A percentile compares a stretch with the other conserved stretches of the same genome.
Conservation (phyloP, 2,888 invertebrate species). For the Oasisia sp. region DNA sequence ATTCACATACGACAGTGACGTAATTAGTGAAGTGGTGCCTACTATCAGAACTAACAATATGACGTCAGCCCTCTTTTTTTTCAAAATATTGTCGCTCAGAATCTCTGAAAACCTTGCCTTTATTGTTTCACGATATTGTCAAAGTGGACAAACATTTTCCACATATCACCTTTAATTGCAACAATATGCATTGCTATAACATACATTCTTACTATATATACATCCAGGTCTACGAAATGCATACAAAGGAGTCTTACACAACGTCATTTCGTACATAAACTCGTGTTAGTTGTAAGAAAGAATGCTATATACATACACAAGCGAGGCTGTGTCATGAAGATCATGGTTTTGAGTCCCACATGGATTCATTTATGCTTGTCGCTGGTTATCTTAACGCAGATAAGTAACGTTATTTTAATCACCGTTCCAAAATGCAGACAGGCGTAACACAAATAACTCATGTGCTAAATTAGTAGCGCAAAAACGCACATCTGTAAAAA, state of each 20-base stretch:
- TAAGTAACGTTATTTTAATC: not conserved
- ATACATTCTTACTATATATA: not conserved
- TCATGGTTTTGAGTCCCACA: not conserved
- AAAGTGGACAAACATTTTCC: not conserved
- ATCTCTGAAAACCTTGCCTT: too few species aligned
- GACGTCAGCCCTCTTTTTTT: not conserved
- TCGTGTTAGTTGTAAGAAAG: not conserved
- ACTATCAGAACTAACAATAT: too few species aligned
- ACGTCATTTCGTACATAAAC: not conserved
- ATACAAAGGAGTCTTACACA: not conserved
- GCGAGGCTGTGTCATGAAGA: not conserved
- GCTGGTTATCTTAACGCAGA: not conserved
- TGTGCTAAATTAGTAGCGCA: not conserved
- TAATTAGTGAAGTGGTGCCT: too few species aligned
- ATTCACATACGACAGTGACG: too few species aligned
- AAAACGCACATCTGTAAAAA: not conserved
- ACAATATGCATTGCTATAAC: not conserved
- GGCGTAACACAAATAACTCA: not conserved
- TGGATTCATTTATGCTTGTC: not conserved
- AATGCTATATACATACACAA: slow-evolving; percentile 7
- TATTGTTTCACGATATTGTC: not conserved
- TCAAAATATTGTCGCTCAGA: not conserved
- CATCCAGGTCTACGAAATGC: slow-evolving; percentile 10
- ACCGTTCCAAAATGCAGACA: not conserved
- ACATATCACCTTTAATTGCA: not conserved